Base-by-base conservation (phyloP, 2,888 invertebrate species). In the Metopia argyrocephala region DNA sequence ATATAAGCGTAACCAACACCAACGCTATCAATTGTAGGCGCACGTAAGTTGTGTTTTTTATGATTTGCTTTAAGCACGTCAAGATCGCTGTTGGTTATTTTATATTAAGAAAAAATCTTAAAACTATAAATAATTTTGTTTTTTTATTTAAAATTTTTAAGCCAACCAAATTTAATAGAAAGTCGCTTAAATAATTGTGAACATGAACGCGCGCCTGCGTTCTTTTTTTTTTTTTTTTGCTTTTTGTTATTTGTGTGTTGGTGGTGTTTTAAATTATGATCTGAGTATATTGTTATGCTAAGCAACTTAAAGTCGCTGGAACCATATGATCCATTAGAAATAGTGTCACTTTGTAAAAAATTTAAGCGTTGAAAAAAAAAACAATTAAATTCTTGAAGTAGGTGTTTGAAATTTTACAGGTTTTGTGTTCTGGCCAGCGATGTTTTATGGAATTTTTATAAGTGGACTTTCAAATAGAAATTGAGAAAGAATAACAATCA, bases 11-110 rank as follows among this genome's bases (percentile, higher is more conserved):
- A 54, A 79, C 62, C 68, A 74, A 74, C 79, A 73, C 82, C 65
- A 76, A 82, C 76, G 82, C 82, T 79, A 65, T 82, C 75, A 64
- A 75, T 79, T 79, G 83, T 82, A 73, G 79, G 71, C 74, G 68
- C 79, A 82, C 69, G 78, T 56, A 68, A 75, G 59, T 46, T 21
- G 54, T 48, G 59, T 27, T 18, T 38, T 2, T 50, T 21, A 46
- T 25, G 15, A 20, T 45, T 25, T 3, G 54, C 78, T 81, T 54
- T 50, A 69, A 80, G 76, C 76, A 73, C 64, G 80, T 65, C 73
- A 74, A 74, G 61, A 50, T 71, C 68, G 45, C 56, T 69, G 59
- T 62, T 15, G 64, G 75, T 62, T 64, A 56, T 64, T 57, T 71
- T 50, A 73, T 62, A 48, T 52, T 61, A 57, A 38, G 15, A 12